phyloP scores from a whole-genome alignment of 2,888 invertebrate genomes.

The Athrips mouffetella region DNA sequence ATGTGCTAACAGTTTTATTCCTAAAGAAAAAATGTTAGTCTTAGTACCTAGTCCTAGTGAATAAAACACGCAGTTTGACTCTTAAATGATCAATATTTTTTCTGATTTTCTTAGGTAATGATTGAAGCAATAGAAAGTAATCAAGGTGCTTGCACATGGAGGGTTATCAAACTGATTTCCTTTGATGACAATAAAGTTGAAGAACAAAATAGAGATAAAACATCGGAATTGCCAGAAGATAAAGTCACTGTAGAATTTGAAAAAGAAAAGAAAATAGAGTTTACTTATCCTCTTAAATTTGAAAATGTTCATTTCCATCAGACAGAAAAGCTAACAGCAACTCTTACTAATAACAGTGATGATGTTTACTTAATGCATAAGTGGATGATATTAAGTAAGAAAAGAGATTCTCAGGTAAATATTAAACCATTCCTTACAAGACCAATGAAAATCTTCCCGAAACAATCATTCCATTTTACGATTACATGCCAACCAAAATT shows the following conservation, averaged over 20 bases:
- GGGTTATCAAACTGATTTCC: conserved; percentile 72
- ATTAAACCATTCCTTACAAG: conserved; percentile 57
- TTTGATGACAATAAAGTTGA: conserved; percentile 17
- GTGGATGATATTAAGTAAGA: conserved; percentile 72
- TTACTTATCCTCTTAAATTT: conserved; percentile 74
- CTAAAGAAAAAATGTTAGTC: no score
- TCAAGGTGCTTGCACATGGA: conserved; percentile 77
- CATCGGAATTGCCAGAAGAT: conserved; percentile 29
- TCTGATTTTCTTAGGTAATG: conserved; percentile 55
- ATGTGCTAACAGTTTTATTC: no score
- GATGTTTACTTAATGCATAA: conserved; percentile 61
- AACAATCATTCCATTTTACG: conserved; percentile 54
- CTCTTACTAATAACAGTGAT: conserved; percentile 65
- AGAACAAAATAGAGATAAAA: background rate
- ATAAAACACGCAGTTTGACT: no score
- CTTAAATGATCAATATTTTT: no score
- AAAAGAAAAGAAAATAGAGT: conserved; percentile 70
- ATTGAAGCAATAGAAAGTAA: conserved; percentile 86
- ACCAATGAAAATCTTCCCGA: conserved; percentile 54
- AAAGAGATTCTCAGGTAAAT: conserved; percentile 71
- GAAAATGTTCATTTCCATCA: conserved; percentile 57
- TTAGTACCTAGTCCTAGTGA: no score
- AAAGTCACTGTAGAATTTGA: conserved; percentile 44
- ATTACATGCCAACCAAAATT: conserved; percentile 78
- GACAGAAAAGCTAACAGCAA: conserved; percentile 37